These are phyloP conservation scores for Gnatocerus cornutus DNA, from an alignment of 2,888 invertebrate genomes.

Conservation along the genomic window DNA sequence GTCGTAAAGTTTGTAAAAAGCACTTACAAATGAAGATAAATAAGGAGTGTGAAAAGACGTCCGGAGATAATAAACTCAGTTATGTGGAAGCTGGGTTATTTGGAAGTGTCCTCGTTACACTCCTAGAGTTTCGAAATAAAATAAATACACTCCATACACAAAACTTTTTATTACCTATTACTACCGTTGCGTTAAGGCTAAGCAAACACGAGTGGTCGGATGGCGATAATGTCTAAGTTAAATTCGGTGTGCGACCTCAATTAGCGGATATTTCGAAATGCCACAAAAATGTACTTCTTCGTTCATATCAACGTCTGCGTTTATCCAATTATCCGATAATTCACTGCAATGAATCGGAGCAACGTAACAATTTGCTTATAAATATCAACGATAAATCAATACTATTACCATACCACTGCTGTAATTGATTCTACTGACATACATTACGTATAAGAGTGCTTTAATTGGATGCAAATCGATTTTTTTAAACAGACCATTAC, in stretches of 20 bases:
- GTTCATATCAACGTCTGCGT: not conserved
- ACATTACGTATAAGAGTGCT: conserved; percentile 33
- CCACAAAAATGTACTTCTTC: conserved; percentile 1
- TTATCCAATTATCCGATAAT: conserved; percentile 35
- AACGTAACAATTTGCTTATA: conserved; percentile 43
- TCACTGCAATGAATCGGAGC: conserved; percentile 36
- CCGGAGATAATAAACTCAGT: conserved; percentile 37
- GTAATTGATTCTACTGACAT: conserved; percentile 44
- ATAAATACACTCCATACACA: conserved; percentile 43
- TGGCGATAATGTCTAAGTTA: conserved; percentile 43
- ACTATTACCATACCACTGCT: conserved; percentile 31
- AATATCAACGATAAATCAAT: conserved; percentile 44
- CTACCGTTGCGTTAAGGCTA: conserved; percentile 39
- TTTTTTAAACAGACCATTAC: conserved; percentile 23
- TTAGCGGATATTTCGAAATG: conserved; percentile 38
- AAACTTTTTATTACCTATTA: conserved; percentile 47
- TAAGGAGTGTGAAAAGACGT: conserved; percentile 35
- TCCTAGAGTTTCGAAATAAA: conserved; percentile 46
- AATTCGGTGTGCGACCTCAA: conserved; percentile 35
- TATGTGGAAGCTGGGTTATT: conserved; percentile 36
- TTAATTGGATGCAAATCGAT: conserved; percentile 35
- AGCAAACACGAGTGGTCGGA: conserved; percentile 35
- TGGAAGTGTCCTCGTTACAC: conserved; percentile 41
- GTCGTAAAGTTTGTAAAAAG: conserved; percentile 26
- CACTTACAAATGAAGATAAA: conserved; percentile 37